Conservation (phyloP, 1,140 invertebrate genomes). For the Sweltsa coloradensis region DNA sequence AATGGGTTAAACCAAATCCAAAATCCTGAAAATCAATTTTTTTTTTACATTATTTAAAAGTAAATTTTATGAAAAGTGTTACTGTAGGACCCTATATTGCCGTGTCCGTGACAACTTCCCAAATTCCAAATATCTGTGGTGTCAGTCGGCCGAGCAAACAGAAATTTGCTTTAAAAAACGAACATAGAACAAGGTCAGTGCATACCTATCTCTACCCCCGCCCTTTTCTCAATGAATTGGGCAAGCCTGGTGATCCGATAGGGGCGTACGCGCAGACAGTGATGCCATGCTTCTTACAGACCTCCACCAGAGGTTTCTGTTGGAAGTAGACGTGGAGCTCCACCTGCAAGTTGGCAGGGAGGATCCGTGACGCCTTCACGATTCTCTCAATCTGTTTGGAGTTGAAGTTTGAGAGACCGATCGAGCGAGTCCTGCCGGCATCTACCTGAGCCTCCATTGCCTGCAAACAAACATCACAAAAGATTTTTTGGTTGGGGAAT, state of each 20-base stretch:
- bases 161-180: no score
- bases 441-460: constrained; percentile 62
- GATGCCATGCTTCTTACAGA: constrained; percentile 58
- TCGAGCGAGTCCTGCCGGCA: constrained; percentile 38
- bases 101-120: no score
- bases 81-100: no score
- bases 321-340: constrained; percentile 76
- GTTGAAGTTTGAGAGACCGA: constrained; percentile 76
- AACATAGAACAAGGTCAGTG: no score
- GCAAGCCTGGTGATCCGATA: constrained; percentile 56
- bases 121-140: no score
- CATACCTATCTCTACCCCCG: no score
- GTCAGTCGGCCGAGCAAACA: no score
- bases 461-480: no score
- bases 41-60: no score
- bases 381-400: constrained; percentile 50
- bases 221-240: constrained; percentile 28
- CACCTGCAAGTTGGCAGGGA: constrained; percentile 59
- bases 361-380: constrained; percentile 46
- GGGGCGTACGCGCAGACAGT: constrained; percentile 72
- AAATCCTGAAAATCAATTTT: no score
- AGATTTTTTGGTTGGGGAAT: constrained; percentile 5
- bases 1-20: no score
- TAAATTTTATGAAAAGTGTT: no score
- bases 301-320: constrained; percentile 59